Conservation (phyloP, 1,140 invertebrate species). For the Hycleus phaleratus region DNA sequence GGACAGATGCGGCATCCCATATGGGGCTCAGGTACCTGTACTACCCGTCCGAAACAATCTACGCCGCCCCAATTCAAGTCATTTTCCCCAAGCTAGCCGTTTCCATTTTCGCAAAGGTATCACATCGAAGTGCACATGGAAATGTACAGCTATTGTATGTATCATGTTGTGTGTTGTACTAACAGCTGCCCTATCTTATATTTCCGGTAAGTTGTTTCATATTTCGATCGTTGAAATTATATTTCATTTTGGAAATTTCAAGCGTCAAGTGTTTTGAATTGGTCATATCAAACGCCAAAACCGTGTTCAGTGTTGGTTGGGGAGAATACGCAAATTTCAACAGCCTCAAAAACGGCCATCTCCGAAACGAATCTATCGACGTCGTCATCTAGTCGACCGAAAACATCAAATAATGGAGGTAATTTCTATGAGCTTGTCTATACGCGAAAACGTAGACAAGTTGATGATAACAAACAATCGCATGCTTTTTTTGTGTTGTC, state of each 20-base stretch:
- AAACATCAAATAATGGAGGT: slow-evolving; percentile 50
- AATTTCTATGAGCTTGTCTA: slow-evolving; percentile 35
- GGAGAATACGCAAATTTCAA: slow-evolving; percentile 57
- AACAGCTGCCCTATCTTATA: slow-evolving; percentile 73
- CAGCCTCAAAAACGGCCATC: slow-evolving; percentile 53
- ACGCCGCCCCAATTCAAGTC: slow-evolving; percentile 51
- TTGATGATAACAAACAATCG: slow-evolving; percentile 21
- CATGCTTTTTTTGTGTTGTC: slow-evolving; percentile 32
- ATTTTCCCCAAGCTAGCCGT: slow-evolving; percentile 54
- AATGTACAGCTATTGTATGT: slow-evolving; percentile 78
- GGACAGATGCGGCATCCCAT: slow-evolving; percentile 59
- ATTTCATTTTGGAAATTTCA: neutral
- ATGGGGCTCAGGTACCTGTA: slow-evolving; percentile 59
- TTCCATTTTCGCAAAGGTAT: slow-evolving; percentile 85
- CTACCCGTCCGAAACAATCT: slow-evolving; percentile 67
- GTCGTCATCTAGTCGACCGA: slow-evolving; percentile 42
- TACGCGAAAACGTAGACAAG: slow-evolving; percentile 37
- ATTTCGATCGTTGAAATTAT: neutral
- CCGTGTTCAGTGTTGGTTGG: slow-evolving; percentile 76
- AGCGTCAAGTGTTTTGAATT: slow-evolving; percentile 74
- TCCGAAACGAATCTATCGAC: slow-evolving; percentile 56
- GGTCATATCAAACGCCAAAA: slow-evolving; percentile 70
- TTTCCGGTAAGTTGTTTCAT: slow-evolving; percentile 65
- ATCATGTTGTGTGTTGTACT: slow-evolving; percentile 74
- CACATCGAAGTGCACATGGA: slow-evolving; percentile 81